Conservation (phyloP, 2,888 invertebrate species). For the Aleiodes alternator region DNA sequence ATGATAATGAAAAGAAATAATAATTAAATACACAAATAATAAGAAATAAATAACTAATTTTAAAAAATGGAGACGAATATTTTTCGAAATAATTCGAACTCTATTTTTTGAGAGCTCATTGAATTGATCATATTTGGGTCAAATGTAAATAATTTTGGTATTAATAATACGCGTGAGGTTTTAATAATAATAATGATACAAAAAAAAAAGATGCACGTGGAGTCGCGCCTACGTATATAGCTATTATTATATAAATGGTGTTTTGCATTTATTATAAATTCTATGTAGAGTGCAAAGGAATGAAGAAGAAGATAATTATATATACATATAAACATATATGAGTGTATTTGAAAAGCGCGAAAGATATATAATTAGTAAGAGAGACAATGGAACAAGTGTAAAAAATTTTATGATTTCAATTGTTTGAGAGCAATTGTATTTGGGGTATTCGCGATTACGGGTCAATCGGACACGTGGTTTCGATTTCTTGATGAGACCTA, state of each 20-base stretch:
- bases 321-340: constrained; percentile 25
- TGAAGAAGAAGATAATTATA: constrained; percentile 35
- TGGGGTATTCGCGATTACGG: constrained; percentile 56
- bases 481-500: constrained; percentile 40
- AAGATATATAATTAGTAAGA: constrained; percentile 20
- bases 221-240: constrained; percentile 46
- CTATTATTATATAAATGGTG: constrained; percentile 60
- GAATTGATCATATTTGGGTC: constrained; percentile 47
- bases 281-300: constrained; percentile 60
- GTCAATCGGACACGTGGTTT: constrained; percentile 53
- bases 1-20: constrained; percentile 22
- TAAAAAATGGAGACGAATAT: constrained; percentile 51
- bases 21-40: not conserved
- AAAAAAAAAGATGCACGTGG: constrained; percentile 44
- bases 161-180: constrained; percentile 46
- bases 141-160: constrained; percentile 53
- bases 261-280: constrained; percentile 69
- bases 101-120: constrained; percentile 58
- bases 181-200: not conserved
- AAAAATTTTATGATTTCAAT: constrained; percentile 34
- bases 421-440: constrained; percentile 42
- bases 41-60: not conserved
- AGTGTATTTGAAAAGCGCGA: constrained; percentile 26
- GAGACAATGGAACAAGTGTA: constrained; percentile 38
- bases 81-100: constrained; percentile 55